Conservation (phyloP, 2,888 invertebrate genomes). For the Subacronicta megacephala region DNA sequence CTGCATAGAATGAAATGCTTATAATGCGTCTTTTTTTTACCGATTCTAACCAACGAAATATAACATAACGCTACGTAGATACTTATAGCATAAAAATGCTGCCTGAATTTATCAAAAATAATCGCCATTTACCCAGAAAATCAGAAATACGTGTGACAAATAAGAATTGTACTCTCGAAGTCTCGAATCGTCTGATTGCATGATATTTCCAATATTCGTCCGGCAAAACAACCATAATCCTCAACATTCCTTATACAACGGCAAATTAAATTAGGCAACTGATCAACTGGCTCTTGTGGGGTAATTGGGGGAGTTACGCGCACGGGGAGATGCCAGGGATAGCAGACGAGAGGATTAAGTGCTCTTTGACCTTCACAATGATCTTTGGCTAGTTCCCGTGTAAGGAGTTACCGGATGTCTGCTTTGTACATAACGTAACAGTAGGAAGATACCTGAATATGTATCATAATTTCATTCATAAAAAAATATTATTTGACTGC, state of each 20-base stretch:
- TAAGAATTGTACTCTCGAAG: slow-evolving; percentile 19
- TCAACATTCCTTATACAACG: slow-evolving; percentile 12
- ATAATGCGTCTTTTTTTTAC: too few relatives aligned
- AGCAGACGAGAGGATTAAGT: slow-evolving; percentile 17
- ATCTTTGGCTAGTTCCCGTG: slow-evolving; percentile 9
- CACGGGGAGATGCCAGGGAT: not conserved
- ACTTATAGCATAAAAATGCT: not conserved
- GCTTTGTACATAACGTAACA: not conserved
- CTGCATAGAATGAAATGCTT: too few relatives aligned
- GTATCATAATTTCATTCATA: too few relatives aligned
- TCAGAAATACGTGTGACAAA: slow-evolving; percentile 19
- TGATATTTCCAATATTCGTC: slow-evolving; percentile 20
- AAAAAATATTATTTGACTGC: too few relatives aligned
- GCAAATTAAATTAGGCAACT: slow-evolving; percentile 41
- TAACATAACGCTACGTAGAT: too few relatives aligned
- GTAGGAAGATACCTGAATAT: not conserved
- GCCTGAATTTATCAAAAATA: slow-evolving; percentile 12
- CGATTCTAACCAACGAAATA: too few relatives aligned
- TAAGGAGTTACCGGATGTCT: slow-evolving; percentile 2
- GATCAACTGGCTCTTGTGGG: slow-evolving; percentile 38
- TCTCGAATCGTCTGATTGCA: slow-evolving; percentile 31
- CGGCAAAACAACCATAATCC: slow-evolving; percentile 18
- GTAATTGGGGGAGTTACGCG: slow-evolving; percentile 10
- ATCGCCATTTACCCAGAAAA: slow-evolving; percentile 14
- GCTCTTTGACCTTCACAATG: slow-evolving; percentile 26